Conservation (phyloP, 2,888 invertebrate genomes). For the Lapara coniferarum region DNA sequence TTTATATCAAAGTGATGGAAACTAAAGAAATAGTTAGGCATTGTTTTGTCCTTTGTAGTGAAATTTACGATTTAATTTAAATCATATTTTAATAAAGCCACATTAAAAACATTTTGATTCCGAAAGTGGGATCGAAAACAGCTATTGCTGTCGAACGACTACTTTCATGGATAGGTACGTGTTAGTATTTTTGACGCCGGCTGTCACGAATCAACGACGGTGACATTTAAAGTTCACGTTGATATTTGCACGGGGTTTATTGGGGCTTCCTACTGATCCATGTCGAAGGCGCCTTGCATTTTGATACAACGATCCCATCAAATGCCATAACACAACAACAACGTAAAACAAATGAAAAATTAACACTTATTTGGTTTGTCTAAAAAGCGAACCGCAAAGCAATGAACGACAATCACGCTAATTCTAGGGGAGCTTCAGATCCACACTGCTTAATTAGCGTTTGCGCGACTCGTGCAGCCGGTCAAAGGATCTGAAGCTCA, state of each 20-base stretch:
- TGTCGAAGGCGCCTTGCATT: constrained; percentile 32
- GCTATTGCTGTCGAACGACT: background rate
- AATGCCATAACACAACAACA: background rate
- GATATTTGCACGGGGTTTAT: constrained; percentile 65
- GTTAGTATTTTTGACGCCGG: background rate
- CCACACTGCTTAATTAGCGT: constrained; percentile 78
- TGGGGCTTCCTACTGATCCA: constrained; percentile 46
- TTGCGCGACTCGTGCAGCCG: constrained; percentile 67
- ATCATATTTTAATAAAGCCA: too few species aligned
- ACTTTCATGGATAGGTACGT: background rate
- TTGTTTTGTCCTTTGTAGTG: too few species aligned
- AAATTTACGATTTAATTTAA: too few species aligned
- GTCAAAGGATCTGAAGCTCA: constrained; percentile 81
- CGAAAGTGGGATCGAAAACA: background rate
- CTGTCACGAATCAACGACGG: constrained; percentile 47
- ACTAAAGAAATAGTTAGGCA: too few species aligned
- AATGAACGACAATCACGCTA: constrained; percentile 68
- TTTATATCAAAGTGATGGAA: too few species aligned
- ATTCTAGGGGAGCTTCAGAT: constrained; percentile 77
- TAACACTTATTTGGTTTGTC: constrained; percentile 49
- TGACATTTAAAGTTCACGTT: constrained; percentile 80
- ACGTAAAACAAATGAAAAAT: background rate
- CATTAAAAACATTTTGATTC: background rate
- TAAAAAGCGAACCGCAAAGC: constrained; percentile 58
- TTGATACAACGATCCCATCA: background rate